phyloP scores from a whole-genome alignment of 2,797 vertebrate genomes.

The Anguilla obscura region DNA sequence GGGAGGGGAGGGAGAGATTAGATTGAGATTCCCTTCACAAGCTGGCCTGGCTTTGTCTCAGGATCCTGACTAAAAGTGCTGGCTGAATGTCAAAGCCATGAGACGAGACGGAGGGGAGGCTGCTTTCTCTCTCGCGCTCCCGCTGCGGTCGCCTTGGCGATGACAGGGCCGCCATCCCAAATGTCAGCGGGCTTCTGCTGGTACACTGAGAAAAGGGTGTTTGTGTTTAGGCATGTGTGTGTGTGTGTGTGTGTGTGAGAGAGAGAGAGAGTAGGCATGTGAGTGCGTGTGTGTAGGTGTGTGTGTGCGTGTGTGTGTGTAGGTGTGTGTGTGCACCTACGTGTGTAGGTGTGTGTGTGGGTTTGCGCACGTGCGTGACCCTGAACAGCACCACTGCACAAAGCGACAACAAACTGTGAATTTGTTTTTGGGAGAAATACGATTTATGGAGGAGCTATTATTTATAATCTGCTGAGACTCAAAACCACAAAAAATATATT shows the following conservation, averaged over 20 bases:
- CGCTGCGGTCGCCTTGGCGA: slow-evolving; percentile 46
- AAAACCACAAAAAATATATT: background rate
- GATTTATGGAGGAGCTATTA: background rate
- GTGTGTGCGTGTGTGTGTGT: slow-evolving; percentile 1
- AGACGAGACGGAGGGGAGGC: slow-evolving; percentile 56
- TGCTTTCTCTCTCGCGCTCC: slow-evolving; percentile 49
- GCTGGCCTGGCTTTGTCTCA: slow-evolving; percentile 54
- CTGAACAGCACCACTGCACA: background rate
- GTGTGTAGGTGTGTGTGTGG: slow-evolving; percentile 13
- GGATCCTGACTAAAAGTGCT: slow-evolving; percentile 59
- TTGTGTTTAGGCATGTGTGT: slow-evolving; percentile 25
- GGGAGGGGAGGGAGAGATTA: slow-evolving; percentile 36
- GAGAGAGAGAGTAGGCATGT: too few relatives aligned
- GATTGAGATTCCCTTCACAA: slow-evolving; percentile 69
- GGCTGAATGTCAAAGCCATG: slow-evolving; percentile 68
- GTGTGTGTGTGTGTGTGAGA: background rate
- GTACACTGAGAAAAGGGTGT: slow-evolving; percentile 31
- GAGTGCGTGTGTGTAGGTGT: background rate
- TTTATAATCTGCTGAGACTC: background rate
- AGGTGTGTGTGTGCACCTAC: background rate
- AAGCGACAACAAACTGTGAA: background rate
- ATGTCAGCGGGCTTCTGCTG: slow-evolving; percentile 39
- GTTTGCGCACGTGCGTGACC: slow-evolving; percentile 1
- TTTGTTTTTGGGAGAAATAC: background rate
- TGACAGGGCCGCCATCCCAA: slow-evolving; percentile 47